Conservation (phyloP, 2,888 invertebrate genomes). For the Trisateles emortualis region DNA sequence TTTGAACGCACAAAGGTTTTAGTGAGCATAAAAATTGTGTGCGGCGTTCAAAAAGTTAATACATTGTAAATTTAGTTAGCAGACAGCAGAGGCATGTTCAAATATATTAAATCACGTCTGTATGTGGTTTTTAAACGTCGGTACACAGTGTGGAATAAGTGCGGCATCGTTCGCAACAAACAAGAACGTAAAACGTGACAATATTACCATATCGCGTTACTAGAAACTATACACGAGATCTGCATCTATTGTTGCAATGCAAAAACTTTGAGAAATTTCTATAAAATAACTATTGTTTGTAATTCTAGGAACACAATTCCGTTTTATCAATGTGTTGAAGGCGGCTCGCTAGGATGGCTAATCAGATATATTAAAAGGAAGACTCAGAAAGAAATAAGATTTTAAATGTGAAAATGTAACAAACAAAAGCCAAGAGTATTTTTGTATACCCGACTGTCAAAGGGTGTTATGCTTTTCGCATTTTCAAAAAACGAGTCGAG, state of each 20-base stretch:
- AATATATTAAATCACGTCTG: slow-evolving; percentile 32
- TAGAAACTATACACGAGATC: slow-evolving; percentile 51
- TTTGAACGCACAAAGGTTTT: slow-evolving; percentile 28
- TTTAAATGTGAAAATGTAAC: neutral
- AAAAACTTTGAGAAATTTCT: slow-evolving; percentile 35
- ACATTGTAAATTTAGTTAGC: slow-evolving; percentile 30
- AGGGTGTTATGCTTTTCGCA: too few species aligned
- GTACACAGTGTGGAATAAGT: slow-evolving; percentile 35
- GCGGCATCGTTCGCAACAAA: slow-evolving; percentile 42
- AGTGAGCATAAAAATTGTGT: slow-evolving; percentile 28
- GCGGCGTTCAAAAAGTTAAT: slow-evolving; percentile 26
- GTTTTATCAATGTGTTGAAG: slow-evolving; percentile 23
- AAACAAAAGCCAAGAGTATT: neutral
- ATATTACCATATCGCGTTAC: slow-evolving; percentile 60
- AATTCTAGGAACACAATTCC: slow-evolving; percentile 29
- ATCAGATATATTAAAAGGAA: slow-evolving; percentile 17
- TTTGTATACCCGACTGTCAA: too few species aligned
- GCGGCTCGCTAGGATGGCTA: slow-evolving; percentile 16
- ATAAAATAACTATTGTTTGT: slow-evolving; percentile 36
- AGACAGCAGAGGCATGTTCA: slow-evolving; percentile 31
- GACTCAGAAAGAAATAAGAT: neutral
- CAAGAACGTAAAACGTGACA: slow-evolving; percentile 58
- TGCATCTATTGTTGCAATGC: slow-evolving; percentile 49
- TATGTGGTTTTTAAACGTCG: slow-evolving; percentile 28
- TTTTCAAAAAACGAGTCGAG: too few species aligned